These are phyloP conservation scores for Helicorthomorpha holstii DNA, from an alignment of 1,140 invertebrate genomes.

Conservation along the genomic window DNA sequence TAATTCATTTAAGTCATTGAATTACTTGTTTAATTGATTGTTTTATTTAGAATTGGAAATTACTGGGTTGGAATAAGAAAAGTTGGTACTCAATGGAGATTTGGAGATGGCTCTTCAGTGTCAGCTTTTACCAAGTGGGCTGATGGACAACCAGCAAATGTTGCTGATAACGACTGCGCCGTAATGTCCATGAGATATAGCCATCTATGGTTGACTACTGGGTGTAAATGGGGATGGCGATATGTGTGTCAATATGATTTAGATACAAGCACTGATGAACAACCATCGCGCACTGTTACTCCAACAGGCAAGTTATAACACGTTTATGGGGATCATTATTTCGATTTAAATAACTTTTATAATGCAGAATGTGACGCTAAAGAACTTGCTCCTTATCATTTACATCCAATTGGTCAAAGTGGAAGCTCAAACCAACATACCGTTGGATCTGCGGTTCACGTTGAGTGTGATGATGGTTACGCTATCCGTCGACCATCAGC, in stretches of 20 bases:
- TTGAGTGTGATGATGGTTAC: neutral
- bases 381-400: no score
- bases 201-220: neutral
- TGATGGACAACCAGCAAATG: neutral
- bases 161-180: neutral
- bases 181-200: neutral
- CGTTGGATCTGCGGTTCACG: neutral
- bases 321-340: no score
- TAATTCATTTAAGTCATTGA: neutral
- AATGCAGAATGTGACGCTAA: no score
- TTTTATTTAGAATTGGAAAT: neutral
- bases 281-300: neutral
- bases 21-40: no score
- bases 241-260: neutral
- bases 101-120: neutral
- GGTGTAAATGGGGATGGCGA: neutral
- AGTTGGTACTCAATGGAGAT: neutral
- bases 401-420: no score
- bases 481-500: neutral
- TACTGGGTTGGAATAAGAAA: neutral
- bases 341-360: no score
- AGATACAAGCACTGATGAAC: neutral
- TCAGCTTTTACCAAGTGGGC: neutral
- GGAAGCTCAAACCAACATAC: neutral
- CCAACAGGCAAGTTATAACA: no score